A percentile compares a stretch with the other conserved stretches of the same genome.
Conservation (phyloP, 2,113 vertebrate species). For the Noctilio leporinus region DNA sequence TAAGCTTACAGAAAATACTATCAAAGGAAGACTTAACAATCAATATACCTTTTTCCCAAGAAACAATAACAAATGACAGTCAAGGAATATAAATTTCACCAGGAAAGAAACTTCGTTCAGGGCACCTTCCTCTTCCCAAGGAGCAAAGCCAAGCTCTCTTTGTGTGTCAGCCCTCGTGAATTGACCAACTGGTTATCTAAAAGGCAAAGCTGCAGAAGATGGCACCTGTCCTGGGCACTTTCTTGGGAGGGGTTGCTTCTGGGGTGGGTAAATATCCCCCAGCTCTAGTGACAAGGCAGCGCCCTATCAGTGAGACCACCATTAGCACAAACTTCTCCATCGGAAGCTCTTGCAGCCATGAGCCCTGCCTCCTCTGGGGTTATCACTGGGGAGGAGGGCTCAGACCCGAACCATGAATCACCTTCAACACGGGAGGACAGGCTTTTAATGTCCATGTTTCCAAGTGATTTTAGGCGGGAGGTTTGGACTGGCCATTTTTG, state of each 20-base stretch:
- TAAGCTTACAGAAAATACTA: background rate
- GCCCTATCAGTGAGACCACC: background rate
- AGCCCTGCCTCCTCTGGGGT: background rate
- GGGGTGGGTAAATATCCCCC: too few species aligned
- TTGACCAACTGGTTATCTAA: background rate
- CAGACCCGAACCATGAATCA: background rate
- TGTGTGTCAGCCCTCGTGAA: background rate
- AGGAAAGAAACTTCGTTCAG: background rate
- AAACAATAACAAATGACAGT: background rate
- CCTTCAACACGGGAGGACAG: background rate
- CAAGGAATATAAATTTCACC: background rate
- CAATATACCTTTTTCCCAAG: background rate
- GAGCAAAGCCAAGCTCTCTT: background rate
- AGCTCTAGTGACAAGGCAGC: background rate
- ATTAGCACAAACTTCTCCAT: background rate
- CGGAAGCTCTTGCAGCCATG: background rate
- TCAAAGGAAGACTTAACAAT: background rate
- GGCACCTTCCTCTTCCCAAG: background rate
- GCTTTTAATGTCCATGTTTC: background rate
- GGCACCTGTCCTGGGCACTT: background rate
- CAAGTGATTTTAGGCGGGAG: background rate
- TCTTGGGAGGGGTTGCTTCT: background rate
- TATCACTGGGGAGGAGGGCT: too few species aligned
- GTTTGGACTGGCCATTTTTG: background rate
- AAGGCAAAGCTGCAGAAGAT: background rate